Percentiles rank a stretch among this genome's conserved stretches.
These are phyloP conservation scores for Caerostris darwini DNA, from an alignment of 1,140 invertebrate species.

Conservation along the genomic window DNA sequence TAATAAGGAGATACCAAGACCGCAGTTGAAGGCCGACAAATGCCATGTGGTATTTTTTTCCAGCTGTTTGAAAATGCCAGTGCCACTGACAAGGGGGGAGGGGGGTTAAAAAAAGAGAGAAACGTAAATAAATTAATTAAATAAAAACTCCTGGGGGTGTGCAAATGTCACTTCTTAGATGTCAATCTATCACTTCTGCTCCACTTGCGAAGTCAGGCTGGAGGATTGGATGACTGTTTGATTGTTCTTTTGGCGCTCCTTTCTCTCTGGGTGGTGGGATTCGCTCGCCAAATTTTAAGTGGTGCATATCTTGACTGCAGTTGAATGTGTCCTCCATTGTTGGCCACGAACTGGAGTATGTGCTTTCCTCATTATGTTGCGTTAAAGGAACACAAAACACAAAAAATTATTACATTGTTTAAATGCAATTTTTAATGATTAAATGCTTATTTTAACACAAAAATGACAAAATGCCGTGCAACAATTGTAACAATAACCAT, in stretches of 20 bases:
- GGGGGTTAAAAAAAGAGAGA: not conserved
- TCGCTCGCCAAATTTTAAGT: not conserved
- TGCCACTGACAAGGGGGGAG: not conserved
- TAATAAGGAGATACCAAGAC: not conserved
- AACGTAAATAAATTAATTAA: slow-evolving; percentile 29
- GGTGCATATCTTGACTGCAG: not conserved
- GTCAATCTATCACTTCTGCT: slow-evolving; percentile 63
- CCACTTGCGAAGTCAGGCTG: slow-evolving; percentile 45
- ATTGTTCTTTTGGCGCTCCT: slow-evolving; percentile 6
- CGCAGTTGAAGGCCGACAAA: not conserved
- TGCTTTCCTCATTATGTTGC: no score
- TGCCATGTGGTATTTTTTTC: not conserved
- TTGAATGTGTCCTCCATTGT: not conserved
- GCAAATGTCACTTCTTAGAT: slow-evolving; percentile 52
- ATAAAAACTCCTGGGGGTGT: slow-evolving; percentile 33
- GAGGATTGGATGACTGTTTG: slow-evolving; percentile 7
- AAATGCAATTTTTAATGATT: no score
- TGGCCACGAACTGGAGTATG: not conserved
- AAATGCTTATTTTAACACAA: no score
- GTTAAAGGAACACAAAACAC: no score
- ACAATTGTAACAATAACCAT: no score
- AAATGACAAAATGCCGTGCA: no score
- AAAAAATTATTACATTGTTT: no score
- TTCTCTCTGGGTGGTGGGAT: slow-evolving; percentile 9
- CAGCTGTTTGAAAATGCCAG: not conserved